Conservation (phyloP, 2,888 invertebrate species). For the Ennomos quercinarius region DNA sequence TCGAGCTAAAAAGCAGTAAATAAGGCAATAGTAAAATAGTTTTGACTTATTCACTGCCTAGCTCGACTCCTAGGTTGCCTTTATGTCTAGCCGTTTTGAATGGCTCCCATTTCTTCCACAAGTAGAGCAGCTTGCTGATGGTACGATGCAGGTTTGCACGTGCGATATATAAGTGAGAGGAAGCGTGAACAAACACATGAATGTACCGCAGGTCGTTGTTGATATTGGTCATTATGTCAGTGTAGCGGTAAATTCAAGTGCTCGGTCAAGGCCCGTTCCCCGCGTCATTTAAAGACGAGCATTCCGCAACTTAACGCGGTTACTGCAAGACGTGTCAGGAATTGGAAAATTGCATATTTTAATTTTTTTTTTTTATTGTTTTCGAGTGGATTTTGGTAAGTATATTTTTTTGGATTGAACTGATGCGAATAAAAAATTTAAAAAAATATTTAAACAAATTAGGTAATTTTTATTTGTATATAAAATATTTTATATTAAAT, state of each 20-base stretch:
- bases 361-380: constrained; percentile 1
- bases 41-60: too few species aligned
- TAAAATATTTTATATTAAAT: too few species aligned
- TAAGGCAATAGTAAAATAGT: too few species aligned
- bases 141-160: not conserved
- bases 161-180: constrained; percentile 17
- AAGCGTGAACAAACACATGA: constrained; percentile 24
- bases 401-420: too few species aligned
- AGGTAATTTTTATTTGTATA: too few species aligned
- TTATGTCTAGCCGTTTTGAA: too few species aligned
- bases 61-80: too few species aligned
- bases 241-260: constrained; percentile 76
- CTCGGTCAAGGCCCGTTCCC: constrained; percentile 65
- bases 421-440: too few species aligned
- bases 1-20: too few species aligned
- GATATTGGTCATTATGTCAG: constrained; percentile 69
- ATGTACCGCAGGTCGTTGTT: constrained; percentile 41
- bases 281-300: constrained; percentile 51
- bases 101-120: not conserved
- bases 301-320: constrained; percentile 55
- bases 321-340: constrained; percentile 46
- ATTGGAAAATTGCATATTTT: not conserved
- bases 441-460: too few species aligned
- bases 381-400: too few species aligned
- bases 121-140: not conserved